A percentile compares a stretch with the other conserved stretches of the same genome.
Conservation (phyloP, 2,888 invertebrate species). For the Drosophila niveifrons region DNA sequence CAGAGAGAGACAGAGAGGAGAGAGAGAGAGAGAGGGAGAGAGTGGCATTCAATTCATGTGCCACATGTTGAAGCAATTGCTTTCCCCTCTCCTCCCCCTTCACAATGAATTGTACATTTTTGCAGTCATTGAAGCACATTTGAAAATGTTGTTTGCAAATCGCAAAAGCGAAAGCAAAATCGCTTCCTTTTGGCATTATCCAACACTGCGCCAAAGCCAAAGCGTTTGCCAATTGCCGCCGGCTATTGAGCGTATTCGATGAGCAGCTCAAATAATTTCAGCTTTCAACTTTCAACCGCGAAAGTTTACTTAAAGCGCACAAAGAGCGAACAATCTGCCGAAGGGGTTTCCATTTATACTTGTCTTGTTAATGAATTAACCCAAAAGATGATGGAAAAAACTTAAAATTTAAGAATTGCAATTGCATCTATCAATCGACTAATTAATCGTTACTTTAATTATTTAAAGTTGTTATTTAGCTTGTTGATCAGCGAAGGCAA, state of each 20-base stretch:
- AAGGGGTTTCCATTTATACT: too few species aligned
- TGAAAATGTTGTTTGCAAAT: constrained; percentile 11
- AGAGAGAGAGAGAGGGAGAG: neutral
- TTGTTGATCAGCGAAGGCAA: too few species aligned
- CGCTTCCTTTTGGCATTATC: constrained; percentile 3
- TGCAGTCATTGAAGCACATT: constrained; percentile 7
- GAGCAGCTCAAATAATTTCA: too few species aligned
- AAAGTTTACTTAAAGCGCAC: too few species aligned
- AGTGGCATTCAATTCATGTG: constrained; percentile 37
- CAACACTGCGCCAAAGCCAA: constrained; percentile 8
- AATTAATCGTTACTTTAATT: too few species aligned
- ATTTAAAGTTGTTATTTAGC: too few species aligned
- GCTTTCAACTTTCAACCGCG: too few species aligned
- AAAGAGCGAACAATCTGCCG: too few species aligned
- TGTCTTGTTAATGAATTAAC: too few species aligned
- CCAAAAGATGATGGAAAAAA: too few species aligned
- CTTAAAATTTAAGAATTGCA: too few species aligned
- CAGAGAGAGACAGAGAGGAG: constrained; percentile 20
- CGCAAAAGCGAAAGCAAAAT: constrained; percentile 1
- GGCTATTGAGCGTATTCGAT: neutral
- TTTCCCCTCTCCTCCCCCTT: neutral
- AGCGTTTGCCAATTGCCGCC: neutral
- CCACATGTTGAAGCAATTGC: constrained; percentile 36
- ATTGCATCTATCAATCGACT: too few species aligned
- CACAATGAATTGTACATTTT: constrained; percentile 29